These are phyloP conservation scores for Dynastes maya DNA, from an alignment of 2,888 invertebrate genomes.

Conservation along the genomic window DNA sequence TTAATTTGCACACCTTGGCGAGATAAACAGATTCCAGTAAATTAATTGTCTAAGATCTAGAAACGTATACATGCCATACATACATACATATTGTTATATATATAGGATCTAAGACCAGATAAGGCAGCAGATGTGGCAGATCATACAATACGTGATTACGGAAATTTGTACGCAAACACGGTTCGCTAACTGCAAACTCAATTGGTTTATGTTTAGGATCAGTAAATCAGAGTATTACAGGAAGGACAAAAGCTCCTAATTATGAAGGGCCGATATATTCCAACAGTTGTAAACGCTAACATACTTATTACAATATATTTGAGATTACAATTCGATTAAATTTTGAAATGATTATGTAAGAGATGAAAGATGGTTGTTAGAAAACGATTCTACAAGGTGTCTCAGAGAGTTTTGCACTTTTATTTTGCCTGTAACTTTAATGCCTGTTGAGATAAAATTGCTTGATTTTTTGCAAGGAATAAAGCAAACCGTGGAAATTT, in stretches of 20 bases:
- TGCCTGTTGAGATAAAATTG: too few relatives aligned
- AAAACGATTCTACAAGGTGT: not conserved
- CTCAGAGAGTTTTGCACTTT: too few relatives aligned
- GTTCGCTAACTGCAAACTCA: not conserved
- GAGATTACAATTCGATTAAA: not conserved
- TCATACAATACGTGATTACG: not conserved
- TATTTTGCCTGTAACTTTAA: too few relatives aligned
- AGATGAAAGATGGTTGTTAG: not conserved
- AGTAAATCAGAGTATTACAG: conserved; percentile 4
- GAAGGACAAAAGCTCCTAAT: conserved; percentile 12
- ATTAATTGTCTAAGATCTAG: conserved; percentile 1
- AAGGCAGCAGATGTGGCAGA: not conserved
- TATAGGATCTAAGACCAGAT: not conserved
- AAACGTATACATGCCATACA: not conserved
- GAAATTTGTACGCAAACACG: not conserved
- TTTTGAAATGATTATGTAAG: not conserved
- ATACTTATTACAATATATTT: not conserved
- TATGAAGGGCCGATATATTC: not conserved
- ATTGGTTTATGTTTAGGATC: not conserved
- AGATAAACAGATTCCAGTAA: not conserved
- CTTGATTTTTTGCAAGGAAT: too few relatives aligned
- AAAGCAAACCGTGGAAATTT: too few relatives aligned
- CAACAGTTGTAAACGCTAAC: not conserved
- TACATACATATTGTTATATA: not conserved
- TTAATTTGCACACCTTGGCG: too few relatives aligned